Conservation (phyloP, 2,113 vertebrate species). For the Oenanthe melanoleuca region DNA sequence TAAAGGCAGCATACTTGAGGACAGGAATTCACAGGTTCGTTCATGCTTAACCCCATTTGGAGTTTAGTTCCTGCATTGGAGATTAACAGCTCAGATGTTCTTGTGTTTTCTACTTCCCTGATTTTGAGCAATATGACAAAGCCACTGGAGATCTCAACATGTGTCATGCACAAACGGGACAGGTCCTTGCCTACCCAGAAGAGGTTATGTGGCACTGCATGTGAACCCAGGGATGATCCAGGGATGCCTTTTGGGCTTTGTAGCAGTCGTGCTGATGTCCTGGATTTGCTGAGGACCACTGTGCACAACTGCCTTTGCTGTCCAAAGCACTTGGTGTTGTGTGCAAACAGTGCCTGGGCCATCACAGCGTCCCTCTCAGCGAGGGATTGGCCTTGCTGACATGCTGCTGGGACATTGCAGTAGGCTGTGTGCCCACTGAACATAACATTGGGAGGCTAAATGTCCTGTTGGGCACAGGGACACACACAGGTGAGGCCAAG, state of each 20-base stretch:
- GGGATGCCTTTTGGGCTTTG: not conserved
- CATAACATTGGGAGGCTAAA: accelerated
- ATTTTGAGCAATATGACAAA: not conserved
- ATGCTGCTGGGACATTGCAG: not conserved
- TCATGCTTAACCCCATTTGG: constrained; percentile 20
- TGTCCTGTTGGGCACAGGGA: not conserved
- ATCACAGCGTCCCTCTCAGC: not conserved
- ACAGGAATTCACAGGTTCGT: constrained; percentile 28
- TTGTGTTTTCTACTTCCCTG: not conserved
- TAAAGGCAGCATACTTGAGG: not conserved
- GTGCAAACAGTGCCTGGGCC: not conserved
- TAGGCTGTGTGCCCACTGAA: not conserved
- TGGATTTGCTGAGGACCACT: accelerated
- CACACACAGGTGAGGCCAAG: accelerated
- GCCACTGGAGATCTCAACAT: not conserved
- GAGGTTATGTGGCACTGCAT: not conserved
- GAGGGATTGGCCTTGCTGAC: not conserved
- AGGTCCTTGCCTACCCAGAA: not conserved
- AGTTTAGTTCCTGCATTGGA: not conserved
- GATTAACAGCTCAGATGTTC: not conserved
- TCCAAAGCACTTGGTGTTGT: not conserved
- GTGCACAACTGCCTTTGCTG: not conserved
- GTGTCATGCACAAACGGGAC: not conserved
- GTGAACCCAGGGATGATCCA: not conserved
- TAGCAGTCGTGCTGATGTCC: accelerated